phyloP scores from a whole-genome alignment of 1,140 invertebrate species.

The Drusus annulatus region DNA sequence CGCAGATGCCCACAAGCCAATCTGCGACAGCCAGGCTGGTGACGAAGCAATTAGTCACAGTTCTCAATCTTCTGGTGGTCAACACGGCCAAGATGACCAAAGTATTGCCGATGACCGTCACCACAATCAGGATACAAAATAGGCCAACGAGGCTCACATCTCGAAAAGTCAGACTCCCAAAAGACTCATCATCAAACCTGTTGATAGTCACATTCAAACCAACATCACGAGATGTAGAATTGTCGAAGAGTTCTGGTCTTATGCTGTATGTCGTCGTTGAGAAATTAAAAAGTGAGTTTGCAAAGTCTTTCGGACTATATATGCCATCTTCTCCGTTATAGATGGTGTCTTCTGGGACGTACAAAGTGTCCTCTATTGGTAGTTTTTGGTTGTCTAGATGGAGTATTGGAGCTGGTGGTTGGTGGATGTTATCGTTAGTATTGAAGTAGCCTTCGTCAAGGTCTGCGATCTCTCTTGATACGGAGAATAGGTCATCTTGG shows the following conservation, averaged over 20 bases:
- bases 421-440: not conserved
- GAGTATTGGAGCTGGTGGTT: not conserved
- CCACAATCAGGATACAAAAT: conserved; percentile 74
- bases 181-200: not conserved
- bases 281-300: conserved; percentile 2
- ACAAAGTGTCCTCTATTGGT: not conserved
- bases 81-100: conserved; percentile 92
- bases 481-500: not conserved
- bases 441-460: conserved; percentile 33
- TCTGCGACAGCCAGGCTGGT: conserved; percentile 93
- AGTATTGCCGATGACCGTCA: conserved; percentile 86
- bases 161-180: conserved; percentile 51
- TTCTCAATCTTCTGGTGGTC: conserved; percentile 90
- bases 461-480: conserved; percentile 11
- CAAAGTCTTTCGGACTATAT: conserved; percentile 21
- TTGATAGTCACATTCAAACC: conserved; percentile 9
- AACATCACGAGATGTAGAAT: conserved; percentile 9
- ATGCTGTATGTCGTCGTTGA: conserved; percentile 6
- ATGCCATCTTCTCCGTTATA: not conserved
- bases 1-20: conserved; percentile 91
- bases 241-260: conserved; percentile 1
- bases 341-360: not conserved
- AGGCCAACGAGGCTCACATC: conserved; percentile 67
- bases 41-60: conserved; percentile 96
- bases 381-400: conserved; percentile 3